These are phyloP conservation scores for Symphodus melops DNA, from an alignment of 2,113 vertebrate species.

Conservation along the genomic window DNA sequence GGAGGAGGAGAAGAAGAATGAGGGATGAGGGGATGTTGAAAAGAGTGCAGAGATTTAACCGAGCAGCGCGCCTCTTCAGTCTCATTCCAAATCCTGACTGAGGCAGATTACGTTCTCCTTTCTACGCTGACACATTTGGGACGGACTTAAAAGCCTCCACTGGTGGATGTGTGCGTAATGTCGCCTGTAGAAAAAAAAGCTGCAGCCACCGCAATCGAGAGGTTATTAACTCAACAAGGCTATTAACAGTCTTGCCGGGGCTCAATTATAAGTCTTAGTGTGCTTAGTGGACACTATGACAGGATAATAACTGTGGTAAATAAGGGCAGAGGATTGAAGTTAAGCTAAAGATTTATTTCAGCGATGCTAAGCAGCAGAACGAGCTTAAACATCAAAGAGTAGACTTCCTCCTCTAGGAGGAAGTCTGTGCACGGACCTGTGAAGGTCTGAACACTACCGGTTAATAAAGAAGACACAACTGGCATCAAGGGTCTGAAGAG, in stretches of 20 bases:
- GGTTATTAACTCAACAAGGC: constrained; percentile 61
- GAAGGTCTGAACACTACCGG: constrained; percentile 13
- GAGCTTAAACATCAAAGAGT: constrained; percentile 61
- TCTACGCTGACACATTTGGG: constrained; percentile 73
- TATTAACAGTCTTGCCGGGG: constrained; percentile 57
- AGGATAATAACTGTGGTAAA: constrained; percentile 62
- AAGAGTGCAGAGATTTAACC: constrained; percentile 63
- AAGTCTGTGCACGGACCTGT: constrained; percentile 15
- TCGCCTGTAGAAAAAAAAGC: constrained; percentile 52
- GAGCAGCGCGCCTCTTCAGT: constrained; percentile 41
- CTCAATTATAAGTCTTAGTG: constrained; percentile 66
- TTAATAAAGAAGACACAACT: constrained; percentile 13
- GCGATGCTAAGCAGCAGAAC: constrained; percentile 33
- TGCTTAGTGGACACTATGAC: constrained; percentile 64
- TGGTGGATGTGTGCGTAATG: constrained; percentile 41
- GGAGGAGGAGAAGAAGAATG: constrained; percentile 41
- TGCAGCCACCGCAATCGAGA: constrained; percentile 44
- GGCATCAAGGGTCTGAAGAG: not conserved
- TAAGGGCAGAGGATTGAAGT: constrained; percentile 53
- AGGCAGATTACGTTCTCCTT: constrained; percentile 67
- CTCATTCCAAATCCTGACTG: constrained; percentile 69
- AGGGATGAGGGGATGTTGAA: constrained; percentile 32
- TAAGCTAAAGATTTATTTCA: constrained; percentile 56
- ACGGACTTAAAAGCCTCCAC: constrained; percentile 57
- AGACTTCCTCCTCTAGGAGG: constrained; percentile 15